Base-by-base conservation (phyloP, 2,113 vertebrate species). In the Paraplagusia blochii region DNA sequence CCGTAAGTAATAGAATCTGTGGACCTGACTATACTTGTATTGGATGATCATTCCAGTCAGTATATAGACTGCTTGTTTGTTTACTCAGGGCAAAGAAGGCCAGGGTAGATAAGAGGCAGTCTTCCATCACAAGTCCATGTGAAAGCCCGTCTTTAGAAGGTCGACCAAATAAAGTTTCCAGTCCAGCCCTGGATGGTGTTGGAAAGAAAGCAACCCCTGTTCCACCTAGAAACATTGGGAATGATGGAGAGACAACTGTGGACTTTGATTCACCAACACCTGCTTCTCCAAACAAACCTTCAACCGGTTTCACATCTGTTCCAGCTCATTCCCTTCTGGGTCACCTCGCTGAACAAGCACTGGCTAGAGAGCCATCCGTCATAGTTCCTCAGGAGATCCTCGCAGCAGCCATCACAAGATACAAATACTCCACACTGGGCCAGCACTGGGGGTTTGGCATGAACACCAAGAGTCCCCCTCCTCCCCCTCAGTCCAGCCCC, bases 121-220 rank as follows among this genome's bases (percentile, higher is more conserved):
- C 43, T 1, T 53, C 61, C 1, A 13, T 61, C 12, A n/a, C 9
- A 17, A 50, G 15, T 15, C 38, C 53, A 33, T 42, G 40, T 11
- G 56, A 61, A 49, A 43, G 77, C 50, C 68, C 56, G n/a, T 15
- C 19, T 44, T 19, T 43, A 72, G 55, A 35, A 17, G 36, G 1
- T 4, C 33, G 61, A 18, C 2, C 87, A 72, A 90, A 92, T 55
- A 4, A 34, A 16, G 0, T 87, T 64, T 80, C 58, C 47, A 88
- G 80, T 47, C 83, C 90, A 11, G 76, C 90, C 1, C 86, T 91
- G 0, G 72, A 91, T 1, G 88, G 89, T 52, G 79, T 83, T 0
- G 87, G 88, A 42, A 87, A 87, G 3, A 91, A 91, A 82, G 92
- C 92, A 11, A 69, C 89, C 63, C 76, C 85, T 65, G 78, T 83